These are phyloP conservation scores for Cephalopholis sonnerati DNA, from an alignment of 2,113 vertebrate genomes.

Conservation along the genomic window DNA sequence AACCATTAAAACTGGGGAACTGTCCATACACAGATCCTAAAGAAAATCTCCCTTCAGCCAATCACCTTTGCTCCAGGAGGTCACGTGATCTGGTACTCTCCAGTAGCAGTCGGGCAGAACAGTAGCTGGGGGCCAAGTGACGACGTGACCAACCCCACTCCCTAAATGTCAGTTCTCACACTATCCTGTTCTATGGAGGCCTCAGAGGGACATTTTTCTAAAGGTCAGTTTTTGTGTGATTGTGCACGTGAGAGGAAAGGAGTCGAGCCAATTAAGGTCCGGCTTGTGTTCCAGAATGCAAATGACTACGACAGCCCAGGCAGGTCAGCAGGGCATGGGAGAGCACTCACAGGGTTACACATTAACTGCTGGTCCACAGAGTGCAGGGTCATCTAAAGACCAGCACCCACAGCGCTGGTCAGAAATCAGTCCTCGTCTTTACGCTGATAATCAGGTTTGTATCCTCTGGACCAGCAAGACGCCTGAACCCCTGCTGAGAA, in stretches of 20 bases:
- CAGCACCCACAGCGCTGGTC: background rate
- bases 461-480: background rate
- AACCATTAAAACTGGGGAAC: background rate
- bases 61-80: slow-evolving; percentile 4
- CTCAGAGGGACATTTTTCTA: slow-evolving; percentile 52
- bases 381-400: background rate
- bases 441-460: background rate
- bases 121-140: slow-evolving; percentile 12
- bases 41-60: background rate
- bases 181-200: slow-evolving; percentile 14
- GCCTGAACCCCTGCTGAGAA: background rate
- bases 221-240: slow-evolving; percentile 47
- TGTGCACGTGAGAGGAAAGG: slow-evolving; percentile 3
- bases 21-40: background rate
- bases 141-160: slow-evolving; percentile 10
- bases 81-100: slow-evolving; percentile 1
- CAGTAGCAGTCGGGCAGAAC: slow-evolving; percentile 1
- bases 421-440: background rate
- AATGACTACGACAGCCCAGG: slow-evolving; percentile 9
- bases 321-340: slow-evolving; percentile 24
- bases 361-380: background rate
- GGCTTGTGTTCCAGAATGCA: background rate
- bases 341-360: background rate
- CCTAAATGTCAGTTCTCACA: slow-evolving; percentile 70
- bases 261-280: background rate